Base-by-base conservation (phyloP, 2,888 invertebrate species). In the Augiades crinisus region DNA sequence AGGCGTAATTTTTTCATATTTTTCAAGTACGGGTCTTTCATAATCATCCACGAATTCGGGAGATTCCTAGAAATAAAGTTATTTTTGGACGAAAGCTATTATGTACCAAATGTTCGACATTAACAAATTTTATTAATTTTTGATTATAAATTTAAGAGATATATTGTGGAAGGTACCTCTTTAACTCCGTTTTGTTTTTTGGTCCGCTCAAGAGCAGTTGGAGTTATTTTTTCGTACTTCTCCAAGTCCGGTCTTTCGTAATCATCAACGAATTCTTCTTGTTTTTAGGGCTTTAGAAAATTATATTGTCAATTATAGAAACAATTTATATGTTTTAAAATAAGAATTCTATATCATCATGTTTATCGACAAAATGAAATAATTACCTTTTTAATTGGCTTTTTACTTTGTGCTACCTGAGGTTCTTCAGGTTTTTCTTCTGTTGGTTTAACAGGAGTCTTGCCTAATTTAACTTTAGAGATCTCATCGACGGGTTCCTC, bases 221-320 rank as follows among this genome's bases (percentile, higher is more conserved):
- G 89, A 62, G 87, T 79, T 31, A 90, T 56, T 76, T 92, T 92
- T 68, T 94, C 92, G 66, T 93, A 94, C 79, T 92, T 93, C 70
- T 94, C 94, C 53, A 94, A 84, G 19, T 92, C 92, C 0, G 95
- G 92, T 58, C 94, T 90, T 72, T 95, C 95, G 69, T 95, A 95
- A 78, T 95, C 95, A 31, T 93, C 93, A 49, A 92, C 85, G 45
- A 90, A 87, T 58, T 92, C 92, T 58, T 87, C 82, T 38, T 87
- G 81, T 61, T 90, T 90, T 57, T 70, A 79, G 33, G 80, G 82
- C 84, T 86, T 78, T 58, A 68, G 73, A 65, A 63, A 38, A 36
- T n/a, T n/a, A n/a, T n/a, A n/a, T n/a, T n/a, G n/a, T n/a, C n/a
- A n/a, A n/a, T n/a, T n/a, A n/a, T 7, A 33, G 37, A 27, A 27